Conservation (phyloP, 2,113 vertebrate genomes). For the Toxostoma redivivum region DNA sequence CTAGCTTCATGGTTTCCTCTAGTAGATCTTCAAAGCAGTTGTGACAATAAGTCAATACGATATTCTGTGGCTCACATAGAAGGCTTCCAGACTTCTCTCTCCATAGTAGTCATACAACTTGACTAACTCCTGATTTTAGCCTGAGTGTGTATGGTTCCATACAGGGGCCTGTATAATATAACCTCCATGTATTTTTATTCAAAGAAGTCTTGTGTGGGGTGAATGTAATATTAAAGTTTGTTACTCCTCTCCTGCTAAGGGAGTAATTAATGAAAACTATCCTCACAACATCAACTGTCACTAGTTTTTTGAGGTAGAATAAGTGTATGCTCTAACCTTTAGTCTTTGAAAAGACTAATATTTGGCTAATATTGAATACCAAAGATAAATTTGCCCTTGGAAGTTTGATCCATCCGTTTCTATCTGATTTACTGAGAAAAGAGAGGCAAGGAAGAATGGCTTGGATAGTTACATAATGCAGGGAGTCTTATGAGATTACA, state of each 20-base stretch:
- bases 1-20: not conserved
- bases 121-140: not conserved
- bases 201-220: not conserved
- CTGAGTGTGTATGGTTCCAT: not conserved
- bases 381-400: not conserved
- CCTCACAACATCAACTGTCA: not conserved
- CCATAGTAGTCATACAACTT: not conserved
- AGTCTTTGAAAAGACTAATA: not conserved
- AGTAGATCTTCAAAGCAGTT: not conserved
- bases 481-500: not conserved
- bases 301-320: not conserved
- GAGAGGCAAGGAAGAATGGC: not conserved
- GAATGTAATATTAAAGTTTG: not conserved
- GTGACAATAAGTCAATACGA: not conserved
- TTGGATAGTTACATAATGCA: not conserved
- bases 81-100: not conserved
- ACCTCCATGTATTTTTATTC: not conserved
- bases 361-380: not conserved
- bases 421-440: not conserved
- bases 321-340: not conserved
- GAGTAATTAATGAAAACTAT: not conserved
- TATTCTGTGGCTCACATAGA: not conserved
- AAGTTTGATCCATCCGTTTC: not conserved
- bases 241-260: not conserved
- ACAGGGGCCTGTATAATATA: not conserved